Conservation (phyloP, 2,113 vertebrate species). For the Colossoma macropomum region DNA sequence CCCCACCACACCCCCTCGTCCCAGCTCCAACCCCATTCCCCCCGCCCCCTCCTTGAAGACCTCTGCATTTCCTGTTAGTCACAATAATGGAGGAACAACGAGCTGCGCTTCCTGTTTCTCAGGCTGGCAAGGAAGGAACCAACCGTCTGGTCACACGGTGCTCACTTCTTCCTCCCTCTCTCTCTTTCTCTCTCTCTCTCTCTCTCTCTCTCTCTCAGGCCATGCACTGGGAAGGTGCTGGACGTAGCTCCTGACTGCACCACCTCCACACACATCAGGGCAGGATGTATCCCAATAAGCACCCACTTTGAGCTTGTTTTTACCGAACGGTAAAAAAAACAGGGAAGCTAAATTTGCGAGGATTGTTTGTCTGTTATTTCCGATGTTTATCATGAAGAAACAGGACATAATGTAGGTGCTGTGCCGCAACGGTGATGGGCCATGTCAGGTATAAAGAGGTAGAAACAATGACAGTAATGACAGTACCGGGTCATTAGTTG, state of each 20-base stretch:
- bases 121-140: constrained; percentile 80
- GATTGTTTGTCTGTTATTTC: constrained; percentile 63
- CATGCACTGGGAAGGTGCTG: constrained; percentile 41
- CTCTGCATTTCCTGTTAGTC: constrained; percentile 81
- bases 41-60: constrained; percentile 69
- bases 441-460: background rate
- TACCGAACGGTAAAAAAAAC: constrained; percentile 52
- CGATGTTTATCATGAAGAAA: constrained; percentile 61
- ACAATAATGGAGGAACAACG: constrained; percentile 77
- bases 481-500: background rate
- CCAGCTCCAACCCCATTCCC: constrained; percentile 28
- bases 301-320: constrained; percentile 65
- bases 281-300: constrained; percentile 70
- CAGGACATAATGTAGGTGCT: constrained; percentile 15
- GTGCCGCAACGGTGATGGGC: background rate
- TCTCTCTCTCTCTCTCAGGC: background rate
- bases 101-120: constrained; percentile 79
- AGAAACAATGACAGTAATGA: background rate
- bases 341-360: constrained; percentile 66
- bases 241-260: constrained; percentile 50
- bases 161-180: constrained; percentile 56
- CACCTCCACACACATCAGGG: constrained; percentile 53
- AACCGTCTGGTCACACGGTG: constrained; percentile 79
- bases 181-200: constrained; percentile 40
- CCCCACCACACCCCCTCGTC: background rate